phyloP scores from a whole-genome alignment of 2,113 vertebrate species.

The Otolemur garnettii region DNA sequence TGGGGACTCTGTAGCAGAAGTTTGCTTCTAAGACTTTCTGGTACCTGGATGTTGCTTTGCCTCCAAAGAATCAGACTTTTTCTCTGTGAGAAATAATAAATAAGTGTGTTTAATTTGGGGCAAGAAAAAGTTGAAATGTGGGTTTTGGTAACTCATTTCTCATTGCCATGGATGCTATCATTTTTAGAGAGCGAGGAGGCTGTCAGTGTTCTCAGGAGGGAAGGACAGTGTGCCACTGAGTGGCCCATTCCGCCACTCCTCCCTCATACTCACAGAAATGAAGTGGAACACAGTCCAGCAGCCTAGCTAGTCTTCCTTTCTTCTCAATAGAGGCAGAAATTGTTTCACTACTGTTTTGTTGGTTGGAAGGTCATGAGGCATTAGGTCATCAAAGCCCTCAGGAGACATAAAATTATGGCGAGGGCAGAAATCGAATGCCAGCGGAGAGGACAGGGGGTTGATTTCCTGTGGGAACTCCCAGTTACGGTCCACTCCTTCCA shows the following conservation, averaged over 20 bases:
- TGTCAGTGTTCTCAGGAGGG: background rate
- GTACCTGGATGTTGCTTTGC: background rate
- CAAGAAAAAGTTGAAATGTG: background rate
- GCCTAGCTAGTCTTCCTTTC: background rate
- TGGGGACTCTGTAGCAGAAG: background rate
- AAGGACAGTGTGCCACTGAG: background rate
- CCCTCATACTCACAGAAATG: background rate
- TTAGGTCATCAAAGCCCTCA: slow-evolving; percentile 52
- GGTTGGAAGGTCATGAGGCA: slow-evolving; percentile 46
- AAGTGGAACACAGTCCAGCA: background rate
- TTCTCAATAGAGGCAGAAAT: slow-evolving; percentile 53
- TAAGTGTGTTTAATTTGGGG: background rate
- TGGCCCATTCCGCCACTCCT: background rate
- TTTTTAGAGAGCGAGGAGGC: background rate
- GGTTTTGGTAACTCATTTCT: background rate
- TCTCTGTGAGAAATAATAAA: background rate
- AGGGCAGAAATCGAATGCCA: slow-evolving; percentile 20
- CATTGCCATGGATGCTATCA: background rate
- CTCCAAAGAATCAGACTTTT: background rate
- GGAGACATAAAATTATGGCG: slow-evolving; percentile 63
- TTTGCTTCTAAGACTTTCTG: background rate
- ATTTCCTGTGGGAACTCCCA: slow-evolving; percentile 64
- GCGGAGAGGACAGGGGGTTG: slow-evolving; percentile 28
- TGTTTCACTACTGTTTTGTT: slow-evolving; percentile 44
- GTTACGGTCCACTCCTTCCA: background rate